Base-by-base conservation (phyloP, 2,797 vertebrate genomes). In the Phoeniculus purpureus region DNA sequence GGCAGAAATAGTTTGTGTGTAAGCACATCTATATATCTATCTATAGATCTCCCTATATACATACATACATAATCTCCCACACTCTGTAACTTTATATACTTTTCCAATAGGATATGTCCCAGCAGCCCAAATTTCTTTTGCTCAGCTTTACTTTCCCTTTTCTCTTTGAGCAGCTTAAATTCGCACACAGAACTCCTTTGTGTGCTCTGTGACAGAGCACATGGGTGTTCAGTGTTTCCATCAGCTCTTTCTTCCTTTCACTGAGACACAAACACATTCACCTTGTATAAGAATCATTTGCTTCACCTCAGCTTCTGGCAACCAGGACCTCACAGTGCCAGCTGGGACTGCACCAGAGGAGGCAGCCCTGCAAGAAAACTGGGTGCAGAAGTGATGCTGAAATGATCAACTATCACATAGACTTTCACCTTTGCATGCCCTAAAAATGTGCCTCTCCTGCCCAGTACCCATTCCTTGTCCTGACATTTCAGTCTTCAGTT, bases 391-490 rank as follows among this genome's bases (percentile, higher is more conserved):
- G 10, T 5, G 7, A 50, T n/a, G n/a, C 21, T 25, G 47, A 64
- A 73, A 29, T 18, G 14, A 52, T 21, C 19, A 72, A 31, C 10
- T 34, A 77, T 20, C 9, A 32, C 11, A 7, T 8, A 50, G 51
- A 8, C n/a, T 34, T 54, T 43, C n/a, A 34, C 18, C 31, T 34
- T 51, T 64, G 21, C 27, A 45, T 32, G 8, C n/a, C n/a, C 40
- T 26, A 4, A 60, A 73, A 31, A 56, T 51, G 1, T 51, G 15
- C 3, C 64, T 9, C n/a, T 77, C 27, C 37, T 73, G n/a, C 40
- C 31, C 20, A 22, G 15, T 15, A 54, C 25, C 9, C 3, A 0
- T 47, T 19, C 11, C 25, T n/a, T 3, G 2, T 37, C 34, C 25
- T 43, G n/a, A 7, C 66, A 65, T 27, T 40, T 60, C 18, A 21